These are phyloP conservation scores for Sarcophaga variegata DNA, from an alignment of 2,888 invertebrate genomes.

Conservation along the genomic window DNA sequence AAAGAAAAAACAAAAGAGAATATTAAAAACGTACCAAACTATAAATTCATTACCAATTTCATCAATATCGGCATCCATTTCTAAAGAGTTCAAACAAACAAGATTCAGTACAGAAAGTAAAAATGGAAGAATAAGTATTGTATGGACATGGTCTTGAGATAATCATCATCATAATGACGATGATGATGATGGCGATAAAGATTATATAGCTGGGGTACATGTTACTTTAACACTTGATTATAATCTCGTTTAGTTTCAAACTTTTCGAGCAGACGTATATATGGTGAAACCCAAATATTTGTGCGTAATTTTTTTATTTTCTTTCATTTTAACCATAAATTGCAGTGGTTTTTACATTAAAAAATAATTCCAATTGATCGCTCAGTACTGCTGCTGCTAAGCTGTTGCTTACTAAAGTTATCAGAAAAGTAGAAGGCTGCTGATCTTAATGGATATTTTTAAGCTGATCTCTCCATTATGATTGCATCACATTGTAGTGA, in stretches of 20 bases:
- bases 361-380: too few species aligned
- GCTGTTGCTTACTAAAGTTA: too few species aligned
- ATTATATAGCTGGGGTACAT: not conserved
- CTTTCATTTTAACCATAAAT: not conserved
- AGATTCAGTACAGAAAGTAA: not conserved
- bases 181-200: constrained; percentile 28
- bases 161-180: constrained; percentile 17
- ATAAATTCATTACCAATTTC: constrained; percentile 63
- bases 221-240: constrained; percentile 51
- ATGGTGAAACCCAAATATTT: not conserved
- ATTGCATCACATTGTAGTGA: not conserved
- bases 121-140: constrained; percentile 7
- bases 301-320: not conserved
- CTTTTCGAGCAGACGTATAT: not conserved
- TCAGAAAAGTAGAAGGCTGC: not conserved
- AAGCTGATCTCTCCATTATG: constrained; percentile 26
- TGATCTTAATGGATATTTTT: not conserved
- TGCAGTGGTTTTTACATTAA: too few species aligned
- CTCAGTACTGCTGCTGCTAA: too few species aligned
- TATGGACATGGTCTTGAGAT: not conserved
- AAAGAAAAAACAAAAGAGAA: not conserved
- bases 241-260: constrained; percentile 18
- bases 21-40: constrained; percentile 33
- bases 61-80: constrained; percentile 57
- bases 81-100: not conserved